Percentiles rank a stretch among this genome's conserved stretches.
phyloP scores from a whole-genome alignment of 2,797 vertebrate genomes.

The Falco concolor region DNA sequence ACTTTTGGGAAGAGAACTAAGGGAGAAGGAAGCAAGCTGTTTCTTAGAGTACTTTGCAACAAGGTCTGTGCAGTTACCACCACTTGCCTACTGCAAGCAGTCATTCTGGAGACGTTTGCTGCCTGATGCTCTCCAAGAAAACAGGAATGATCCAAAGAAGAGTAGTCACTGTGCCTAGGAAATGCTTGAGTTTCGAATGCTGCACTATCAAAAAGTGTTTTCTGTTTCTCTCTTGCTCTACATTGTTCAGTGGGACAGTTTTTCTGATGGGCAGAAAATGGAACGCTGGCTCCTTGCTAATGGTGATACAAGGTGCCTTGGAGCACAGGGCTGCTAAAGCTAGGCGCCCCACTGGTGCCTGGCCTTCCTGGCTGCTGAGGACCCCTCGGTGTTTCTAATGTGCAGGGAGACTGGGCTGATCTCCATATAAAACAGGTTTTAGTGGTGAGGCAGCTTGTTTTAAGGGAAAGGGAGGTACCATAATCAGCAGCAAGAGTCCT shows the following conservation, averaged over 20 bases:
- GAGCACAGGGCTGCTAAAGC: not conserved
- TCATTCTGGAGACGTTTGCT: not conserved
- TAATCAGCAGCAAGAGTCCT: not conserved
- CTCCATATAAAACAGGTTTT: accelerated
- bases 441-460: not conserved
- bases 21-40: not conserved
- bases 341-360: not conserved
- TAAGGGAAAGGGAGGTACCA: not conserved
- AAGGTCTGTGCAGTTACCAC: not conserved
- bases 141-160: not conserved
- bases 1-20: not conserved
- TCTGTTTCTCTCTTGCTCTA: not conserved
- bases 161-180: not conserved
- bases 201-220: not conserved
- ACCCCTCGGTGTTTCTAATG: not conserved
- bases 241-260: not conserved
- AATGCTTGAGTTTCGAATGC: not conserved
- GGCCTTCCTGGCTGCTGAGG: not conserved
- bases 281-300: not conserved
- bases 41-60: not conserved
- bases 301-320: not conserved
- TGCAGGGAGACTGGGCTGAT: not conserved
- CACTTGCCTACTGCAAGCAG: not conserved
- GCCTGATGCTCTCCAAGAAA: not conserved
- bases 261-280: not conserved